Base-by-base conservation (phyloP, 2,113 vertebrate genomes). In the Serinus canaria region DNA sequence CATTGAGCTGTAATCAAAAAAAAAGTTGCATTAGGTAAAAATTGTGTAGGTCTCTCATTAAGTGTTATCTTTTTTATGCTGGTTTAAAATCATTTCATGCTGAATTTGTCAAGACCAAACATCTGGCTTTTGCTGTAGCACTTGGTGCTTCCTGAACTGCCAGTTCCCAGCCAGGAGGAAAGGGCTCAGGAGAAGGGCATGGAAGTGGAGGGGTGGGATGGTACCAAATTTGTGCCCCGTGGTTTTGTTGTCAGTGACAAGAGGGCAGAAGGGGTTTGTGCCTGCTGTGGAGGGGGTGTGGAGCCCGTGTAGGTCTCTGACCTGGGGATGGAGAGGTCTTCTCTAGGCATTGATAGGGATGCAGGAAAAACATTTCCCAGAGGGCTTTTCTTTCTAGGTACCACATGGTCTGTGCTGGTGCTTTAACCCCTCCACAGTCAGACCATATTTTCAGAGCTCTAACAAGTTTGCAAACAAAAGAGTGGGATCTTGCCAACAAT, bases 21-120 rank as follows among this genome's bases (percentile, higher is more conserved):
- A 73, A 63, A 60, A 3, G 18, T 77, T 77, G 16, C 68, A 55
- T 6, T 2, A 87, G 52, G 44, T 63, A 79, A 83, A 82, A 90
- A 85, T n/a, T 25, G 16, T 44, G 23, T 49, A 83, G 23, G 56
- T 44, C 41, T 76, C 53, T 60, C 60, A 74, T 83, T 77, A 90
- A 72, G 18, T 82, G 52, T 72, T 84, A 64, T 70, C 35, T 67
- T 86, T 88, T 77, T 87, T 72, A 60, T 21, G 16, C 44, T n/a
- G 35, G 25, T 94, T 87, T 67, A 64, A 80, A 86, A 68, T 87
- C 15, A 70, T 72, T 77, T 89, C 76, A 72, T 46, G 77, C 58
- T 79, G 73, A 69, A 64, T 94, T 92, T 87, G 75, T 81, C 76
- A 92, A 76, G 58, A 68, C 56, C 44, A 87, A 90, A 92, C 76